Evolutionary conservation across 1,140 invertebrate genomes (phyloP).

Genomic region (Pissodes strobi): DNA sequence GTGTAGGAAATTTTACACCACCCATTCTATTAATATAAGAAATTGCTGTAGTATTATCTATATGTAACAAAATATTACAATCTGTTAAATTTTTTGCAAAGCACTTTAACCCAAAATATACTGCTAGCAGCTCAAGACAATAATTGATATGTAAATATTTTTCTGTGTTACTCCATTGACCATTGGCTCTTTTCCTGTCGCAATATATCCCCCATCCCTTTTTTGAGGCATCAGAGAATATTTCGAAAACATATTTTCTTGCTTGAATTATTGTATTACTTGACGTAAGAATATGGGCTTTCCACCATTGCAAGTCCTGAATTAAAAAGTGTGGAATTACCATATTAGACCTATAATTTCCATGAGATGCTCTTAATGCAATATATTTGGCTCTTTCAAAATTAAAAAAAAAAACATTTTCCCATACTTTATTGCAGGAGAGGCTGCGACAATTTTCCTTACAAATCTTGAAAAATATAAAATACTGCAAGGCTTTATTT

Average conservation of each 20-base stretch:
- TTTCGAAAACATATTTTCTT: constrained; percentile 16
- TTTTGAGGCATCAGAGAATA: constrained; percentile 43
- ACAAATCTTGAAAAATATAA: not conserved
- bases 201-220: constrained; percentile 43
- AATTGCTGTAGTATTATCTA: constrained; percentile 56
- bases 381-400: constrained; percentile 2
- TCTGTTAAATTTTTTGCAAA: constrained; percentile 35
- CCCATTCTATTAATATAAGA: too few relatives aligned
- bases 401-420: not conserved
- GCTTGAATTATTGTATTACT: not conserved
- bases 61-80: constrained; percentile 24
- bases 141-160: constrained; percentile 39
- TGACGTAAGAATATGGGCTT: not conserved
- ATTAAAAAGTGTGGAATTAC: not conserved
- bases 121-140: constrained; percentile 40
- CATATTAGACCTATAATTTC: not conserved
- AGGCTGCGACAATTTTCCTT: not conserved
- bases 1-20: constrained; percentile 1
- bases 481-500: not conserved
- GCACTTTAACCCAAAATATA: constrained; percentile 38
- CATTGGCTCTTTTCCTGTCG: constrained; percentile 31
- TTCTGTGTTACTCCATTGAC: constrained; percentile 38
- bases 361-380: not conserved
- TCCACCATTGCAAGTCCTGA: not conserved
- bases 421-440: not conserved